phyloP scores from a whole-genome alignment of 2,113 vertebrate species.

The Arizona elegans region DNA sequence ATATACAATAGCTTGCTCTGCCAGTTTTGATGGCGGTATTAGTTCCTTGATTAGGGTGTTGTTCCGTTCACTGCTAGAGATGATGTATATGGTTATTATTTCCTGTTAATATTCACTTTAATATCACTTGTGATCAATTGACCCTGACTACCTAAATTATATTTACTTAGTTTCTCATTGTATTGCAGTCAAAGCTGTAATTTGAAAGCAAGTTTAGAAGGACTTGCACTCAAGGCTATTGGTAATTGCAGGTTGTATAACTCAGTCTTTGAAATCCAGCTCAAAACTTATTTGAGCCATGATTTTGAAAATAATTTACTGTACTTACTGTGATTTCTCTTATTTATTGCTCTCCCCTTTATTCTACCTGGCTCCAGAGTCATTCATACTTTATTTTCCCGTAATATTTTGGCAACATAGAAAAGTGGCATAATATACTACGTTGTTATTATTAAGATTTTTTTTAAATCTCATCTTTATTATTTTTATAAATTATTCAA shows the following conservation, averaged over 20 bases:
- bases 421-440: neutral
- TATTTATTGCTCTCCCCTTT: neutral
- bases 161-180: neutral
- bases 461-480: neutral
- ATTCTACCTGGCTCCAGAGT: neutral
- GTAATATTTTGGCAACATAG: neutral
- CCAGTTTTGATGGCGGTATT: neutral
- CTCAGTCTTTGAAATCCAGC: neutral
- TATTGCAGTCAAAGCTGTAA: neutral
- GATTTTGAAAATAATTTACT: neutral
- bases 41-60: neutral
- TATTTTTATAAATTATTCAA: neutral
- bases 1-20: neutral
- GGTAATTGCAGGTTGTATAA: neutral
- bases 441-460: neutral
- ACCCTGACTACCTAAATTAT: neutral
- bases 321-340: neutral
- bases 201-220: neutral
- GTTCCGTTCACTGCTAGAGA: neutral
- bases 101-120: neutral
- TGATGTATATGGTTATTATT: neutral
- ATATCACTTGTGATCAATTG: neutral
- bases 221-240: neutral
- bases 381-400: neutral
- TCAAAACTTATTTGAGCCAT: no score